Evolutionary conservation across 2,888 invertebrate species (phyloP), one percentile per base, ranked within the genome.

Genomic region (Nysson spinosus): DNA sequence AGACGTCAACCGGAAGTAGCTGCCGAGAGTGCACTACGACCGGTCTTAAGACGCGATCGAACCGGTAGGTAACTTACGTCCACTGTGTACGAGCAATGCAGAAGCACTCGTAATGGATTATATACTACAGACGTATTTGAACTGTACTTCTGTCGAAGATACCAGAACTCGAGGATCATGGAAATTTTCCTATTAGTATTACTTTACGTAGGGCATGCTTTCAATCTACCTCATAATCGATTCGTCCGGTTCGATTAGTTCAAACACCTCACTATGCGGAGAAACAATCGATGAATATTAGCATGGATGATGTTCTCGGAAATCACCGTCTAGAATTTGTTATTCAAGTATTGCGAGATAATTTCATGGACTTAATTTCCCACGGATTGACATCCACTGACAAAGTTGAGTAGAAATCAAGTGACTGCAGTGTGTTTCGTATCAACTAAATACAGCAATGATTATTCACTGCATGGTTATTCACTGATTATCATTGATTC

Each of bases 21-120:
- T 61, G 63, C 61, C 75, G 72, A 67, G 58, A 70, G 67, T 69
- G 60, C 67, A 60, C 67, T 75, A 67, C 50, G 51, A 63, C 61
- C 72, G 64, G 61, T 47, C 49, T 22, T 63, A 32, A 14, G 40
- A 49, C 58, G 54, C 49, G 44, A 51, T 58, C 62, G 57, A 57
- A 60, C 58, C 67, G 60, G 62, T 46, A 24, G 52, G 52, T 57
- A 55, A 39, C 39, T 26, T 26, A 19, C 42, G 43, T 42, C 55
- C 40, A 46, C 39, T 39, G 44, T 22, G 49, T 50, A 46, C 44
- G 12, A 22, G 34, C 28, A 42, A 57, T 16, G 32, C 4, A 30
- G n/a, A 9, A 51, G 34, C 26, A 42, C 24, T 22, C 42, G 34
- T 19, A 30, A 22, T 11, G 40, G 11, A 42, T 19, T n/a, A 30